Evolutionary conservation across 1,140 invertebrate genomes (phyloP), one percentile per base, ranked within the genome.

Genomic region (Coptotermes formosanus): DNA sequence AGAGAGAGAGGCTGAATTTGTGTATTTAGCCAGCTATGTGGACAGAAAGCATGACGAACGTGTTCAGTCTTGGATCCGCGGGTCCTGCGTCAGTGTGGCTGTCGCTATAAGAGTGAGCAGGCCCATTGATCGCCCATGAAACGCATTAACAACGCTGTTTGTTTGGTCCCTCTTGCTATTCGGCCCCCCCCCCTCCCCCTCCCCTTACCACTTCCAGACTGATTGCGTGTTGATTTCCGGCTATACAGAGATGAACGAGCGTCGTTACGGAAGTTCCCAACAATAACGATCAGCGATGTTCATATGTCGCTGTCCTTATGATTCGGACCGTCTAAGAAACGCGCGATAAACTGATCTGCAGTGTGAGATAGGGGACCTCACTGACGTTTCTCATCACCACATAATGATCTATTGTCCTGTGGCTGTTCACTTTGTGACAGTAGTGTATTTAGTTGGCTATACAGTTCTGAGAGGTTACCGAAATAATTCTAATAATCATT

Each of bases 181-280:
- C n/a, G n/a, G n/a, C n/a, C n/a, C n/a, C n/a, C 52, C 52, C 52
- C 14, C 45, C 45, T 8, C 6, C 45, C 45, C 45, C 52, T 19
- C 16, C 52, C 14, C 14, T 21, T 19, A 1, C 19, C 52, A 1
- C 52, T 55, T 55, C 52, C 19, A 55, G 52, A 14, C 64, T 75
- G 64, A 75, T 75, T 75, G 64, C 64, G 64, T 75, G 64, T 75
- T 75, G 64, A 75, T 75, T 75, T 75, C 64, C 64, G 64, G 25
- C 64, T 75, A 75, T 75, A 75, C 25, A 75, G 64, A 75, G 64
- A 75, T 75, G 64, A 75, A 75, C 64, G 64, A 14, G 64, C 25
- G n/a, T 75, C 64, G 64, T 75, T 75, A 75, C 64, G 25, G 64
- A 75, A 75, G 25, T 75, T 75, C 0, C 64, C 64, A 30, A 75